Conservation (phyloP, 2,888 invertebrate genomes). For the Hetaerina titia region DNA sequence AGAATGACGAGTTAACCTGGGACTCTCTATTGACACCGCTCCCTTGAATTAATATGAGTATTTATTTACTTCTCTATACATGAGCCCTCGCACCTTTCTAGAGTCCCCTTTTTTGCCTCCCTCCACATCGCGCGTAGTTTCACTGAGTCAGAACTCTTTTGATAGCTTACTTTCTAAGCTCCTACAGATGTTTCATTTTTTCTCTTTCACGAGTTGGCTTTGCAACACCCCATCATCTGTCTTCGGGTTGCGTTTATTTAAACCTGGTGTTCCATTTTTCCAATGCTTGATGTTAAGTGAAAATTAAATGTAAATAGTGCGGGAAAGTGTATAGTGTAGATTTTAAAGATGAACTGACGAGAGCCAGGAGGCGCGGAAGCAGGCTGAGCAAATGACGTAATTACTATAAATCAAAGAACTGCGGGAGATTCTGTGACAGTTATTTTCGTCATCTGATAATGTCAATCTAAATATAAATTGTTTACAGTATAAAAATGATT, state of each 20-base stretch:
- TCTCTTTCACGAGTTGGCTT: not conserved
- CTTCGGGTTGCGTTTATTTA: not conserved
- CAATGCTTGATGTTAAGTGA: too few relatives aligned
- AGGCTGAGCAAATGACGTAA: too few relatives aligned
- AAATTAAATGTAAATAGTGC: too few relatives aligned
- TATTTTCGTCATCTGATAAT: too few relatives aligned
- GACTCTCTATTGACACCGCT: not conserved
- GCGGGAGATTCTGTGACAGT: too few relatives aligned
- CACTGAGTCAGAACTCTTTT: not conserved
- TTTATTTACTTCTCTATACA: constrained; percentile 1
- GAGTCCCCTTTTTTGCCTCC: not conserved
- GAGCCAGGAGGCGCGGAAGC: too few relatives aligned
- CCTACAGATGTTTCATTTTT: not conserved
- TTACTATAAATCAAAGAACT: too few relatives aligned
- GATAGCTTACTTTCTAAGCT: not conserved
- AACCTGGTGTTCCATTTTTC: not conserved
- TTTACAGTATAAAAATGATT: too few relatives aligned
- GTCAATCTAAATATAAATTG: too few relatives aligned
- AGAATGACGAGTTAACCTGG: constrained; percentile 6
- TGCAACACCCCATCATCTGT: not conserved
- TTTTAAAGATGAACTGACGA: too few relatives aligned
- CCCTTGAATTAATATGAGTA: not conserved
- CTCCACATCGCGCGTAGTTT: not conserved
- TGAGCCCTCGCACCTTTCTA: not conserved
- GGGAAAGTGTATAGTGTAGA: too few relatives aligned